A percentile compares a stretch with the other conserved stretches of the same genome.
phyloP scores from a whole-genome alignment of 2,113 vertebrate species.

The Gavia stellata region DNA sequence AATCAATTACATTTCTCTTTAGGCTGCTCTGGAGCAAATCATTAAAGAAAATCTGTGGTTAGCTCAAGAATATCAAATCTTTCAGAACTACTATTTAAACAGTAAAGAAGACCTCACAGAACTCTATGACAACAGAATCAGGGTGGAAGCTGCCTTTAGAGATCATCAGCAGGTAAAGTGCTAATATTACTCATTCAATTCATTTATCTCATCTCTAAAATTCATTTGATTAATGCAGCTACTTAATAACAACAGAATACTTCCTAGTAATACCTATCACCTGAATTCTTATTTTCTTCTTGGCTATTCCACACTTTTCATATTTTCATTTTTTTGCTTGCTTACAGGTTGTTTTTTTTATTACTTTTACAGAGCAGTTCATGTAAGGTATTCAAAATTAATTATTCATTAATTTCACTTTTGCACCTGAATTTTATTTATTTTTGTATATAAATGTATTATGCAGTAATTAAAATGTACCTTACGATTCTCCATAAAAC shows the following conservation, averaged over 20 bases:
- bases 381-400: background rate
- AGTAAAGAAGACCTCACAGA: slow-evolving; percentile 41
- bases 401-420: background rate
- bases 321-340: background rate
- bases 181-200: background rate
- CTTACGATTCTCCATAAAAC: background rate
- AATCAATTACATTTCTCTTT: slow-evolving; percentile 3
- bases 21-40: slow-evolving; percentile 35
- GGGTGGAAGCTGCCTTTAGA: background rate
- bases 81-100: slow-evolving; percentile 21
- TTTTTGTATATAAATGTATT: background rate
- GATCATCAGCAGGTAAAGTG: slow-evolving; percentile 56
- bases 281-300: background rate
- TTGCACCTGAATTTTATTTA: background rate
- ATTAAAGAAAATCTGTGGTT: slow-evolving; percentile 60
- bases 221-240: background rate
- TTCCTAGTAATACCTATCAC: background rate
- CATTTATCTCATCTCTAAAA: background rate
- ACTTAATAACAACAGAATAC: background rate
- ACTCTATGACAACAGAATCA: slow-evolving; percentile 12
- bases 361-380: background rate
- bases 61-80: slow-evolving; percentile 58
- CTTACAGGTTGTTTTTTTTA: background rate
- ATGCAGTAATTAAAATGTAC: background rate
- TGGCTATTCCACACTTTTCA: background rate